These are phyloP conservation scores for Etheostoma spectabile DNA, from an alignment of 2,113 vertebrate species.

Conservation along the genomic window DNA sequence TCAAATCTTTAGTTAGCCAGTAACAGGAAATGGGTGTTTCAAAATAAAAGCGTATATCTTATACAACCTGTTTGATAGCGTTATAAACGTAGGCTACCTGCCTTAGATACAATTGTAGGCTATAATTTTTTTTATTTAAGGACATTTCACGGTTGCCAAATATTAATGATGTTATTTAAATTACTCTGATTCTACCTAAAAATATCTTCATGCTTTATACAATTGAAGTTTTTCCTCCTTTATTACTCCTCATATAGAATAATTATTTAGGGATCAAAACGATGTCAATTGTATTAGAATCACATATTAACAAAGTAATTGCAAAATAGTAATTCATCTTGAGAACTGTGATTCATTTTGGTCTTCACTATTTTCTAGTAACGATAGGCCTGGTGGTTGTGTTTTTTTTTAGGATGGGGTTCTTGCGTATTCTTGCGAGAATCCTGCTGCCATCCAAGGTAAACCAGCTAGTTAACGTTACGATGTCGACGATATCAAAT, in stretches of 20 bases:
- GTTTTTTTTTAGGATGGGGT: not conserved
- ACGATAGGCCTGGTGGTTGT: not conserved
- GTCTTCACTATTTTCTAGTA: not conserved
- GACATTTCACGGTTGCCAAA: not conserved
- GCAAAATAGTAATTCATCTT: not conserved
- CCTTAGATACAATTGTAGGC: no score
- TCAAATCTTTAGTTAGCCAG: not conserved
- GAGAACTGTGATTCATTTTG: not conserved
- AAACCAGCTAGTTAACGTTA: no score
- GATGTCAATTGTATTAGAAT: not conserved
- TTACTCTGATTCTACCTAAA: not conserved
- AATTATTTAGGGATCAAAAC: no score
- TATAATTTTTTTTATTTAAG: not conserved
- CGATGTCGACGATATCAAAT: no score
- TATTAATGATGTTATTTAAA: not conserved
- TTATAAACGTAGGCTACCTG: not conserved
- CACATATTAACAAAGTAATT: not conserved
- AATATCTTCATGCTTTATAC: not conserved
- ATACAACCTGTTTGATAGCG: not conserved
- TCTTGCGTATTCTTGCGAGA: no score
- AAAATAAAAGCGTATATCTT: constrained; percentile 17
- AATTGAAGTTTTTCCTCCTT: not conserved
- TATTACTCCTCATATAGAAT: not conserved
- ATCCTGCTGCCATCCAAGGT: no score
- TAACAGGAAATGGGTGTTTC: not conserved